Evolutionary conservation across 2,888 invertebrate species (phyloP).

Genomic region (Acleris sparsana): DNA sequence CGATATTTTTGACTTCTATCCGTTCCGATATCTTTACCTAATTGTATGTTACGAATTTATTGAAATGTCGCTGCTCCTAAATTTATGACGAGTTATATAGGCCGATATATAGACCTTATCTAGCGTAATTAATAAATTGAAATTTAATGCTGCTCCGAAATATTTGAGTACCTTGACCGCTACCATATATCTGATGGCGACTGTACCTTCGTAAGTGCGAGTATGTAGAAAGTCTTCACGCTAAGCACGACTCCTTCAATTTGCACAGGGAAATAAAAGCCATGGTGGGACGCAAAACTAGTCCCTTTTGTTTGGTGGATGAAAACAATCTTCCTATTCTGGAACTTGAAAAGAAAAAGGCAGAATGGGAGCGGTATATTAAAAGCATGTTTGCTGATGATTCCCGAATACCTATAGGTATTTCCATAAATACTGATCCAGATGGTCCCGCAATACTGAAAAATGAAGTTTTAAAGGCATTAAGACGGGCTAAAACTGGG

Average conservation of each 20-base stretch:
- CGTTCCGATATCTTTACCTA: too few relatives aligned
- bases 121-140: too few relatives aligned
- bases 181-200: too few relatives aligned
- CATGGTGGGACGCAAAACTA: neutral
- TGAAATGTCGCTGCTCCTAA: too few relatives aligned
- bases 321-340: neutral
- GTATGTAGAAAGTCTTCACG: neutral
- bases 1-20: too few relatives aligned
- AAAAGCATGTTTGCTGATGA: neutral
- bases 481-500: too few relatives aligned
- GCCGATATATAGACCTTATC: too few relatives aligned
- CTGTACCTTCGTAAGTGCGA: neutral
- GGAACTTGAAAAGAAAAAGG: neutral
- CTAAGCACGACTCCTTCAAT: slow-evolving; percentile 2
- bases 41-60: too few relatives aligned
- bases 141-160: too few relatives aligned
- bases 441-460: neutral
- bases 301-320: neutral
- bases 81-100: too few relatives aligned
- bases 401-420: neutral
- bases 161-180: too few relatives aligned
- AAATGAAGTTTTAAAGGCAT: neutral
- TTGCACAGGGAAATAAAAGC: neutral
- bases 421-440: neutral
- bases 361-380: neutral